phyloP scores from a whole-genome alignment of 2,797 vertebrate species.

The Adrianichthys oophorus region DNA sequence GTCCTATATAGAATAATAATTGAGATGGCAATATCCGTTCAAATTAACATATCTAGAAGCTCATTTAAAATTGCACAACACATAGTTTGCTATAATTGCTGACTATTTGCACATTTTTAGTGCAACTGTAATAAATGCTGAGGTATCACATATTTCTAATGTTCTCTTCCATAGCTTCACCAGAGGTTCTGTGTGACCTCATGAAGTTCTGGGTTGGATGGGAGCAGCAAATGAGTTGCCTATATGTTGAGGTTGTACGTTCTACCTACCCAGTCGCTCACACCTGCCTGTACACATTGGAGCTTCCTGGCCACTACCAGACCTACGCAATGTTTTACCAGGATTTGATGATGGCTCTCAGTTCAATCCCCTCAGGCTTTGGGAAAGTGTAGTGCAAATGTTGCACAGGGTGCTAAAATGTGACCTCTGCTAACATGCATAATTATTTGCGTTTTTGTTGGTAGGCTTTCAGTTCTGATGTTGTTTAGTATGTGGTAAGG shows the following conservation, averaged over 20 bases:
- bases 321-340: not conserved
- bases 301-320: not conserved
- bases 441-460: too few relatives aligned
- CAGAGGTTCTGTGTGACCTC: not conserved
- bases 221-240: not conserved
- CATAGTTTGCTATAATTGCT: too few relatives aligned
- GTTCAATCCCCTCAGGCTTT: not conserved
- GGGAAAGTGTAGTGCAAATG: not conserved
- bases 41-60: too few relatives aligned
- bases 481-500: too few relatives aligned
- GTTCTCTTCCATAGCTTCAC: not conserved
- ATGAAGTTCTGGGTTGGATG: slow-evolving; percentile 4
- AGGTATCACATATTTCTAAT: not conserved
- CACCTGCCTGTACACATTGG: not conserved
- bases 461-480: too few relatives aligned
- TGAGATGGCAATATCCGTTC: too few relatives aligned
- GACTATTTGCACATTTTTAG: too few relatives aligned
- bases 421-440: too few relatives aligned
- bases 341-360: not conserved
- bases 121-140: too few relatives aligned
- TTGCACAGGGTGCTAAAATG: not conserved
- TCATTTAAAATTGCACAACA: too few relatives aligned
- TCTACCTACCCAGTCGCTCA: not conserved
- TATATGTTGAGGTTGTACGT: not conserved
- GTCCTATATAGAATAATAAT: too few relatives aligned